Evolutionary conservation across 2,888 invertebrate species (phyloP).

Genomic region (Lordiphosa andalusiaca): DNA sequence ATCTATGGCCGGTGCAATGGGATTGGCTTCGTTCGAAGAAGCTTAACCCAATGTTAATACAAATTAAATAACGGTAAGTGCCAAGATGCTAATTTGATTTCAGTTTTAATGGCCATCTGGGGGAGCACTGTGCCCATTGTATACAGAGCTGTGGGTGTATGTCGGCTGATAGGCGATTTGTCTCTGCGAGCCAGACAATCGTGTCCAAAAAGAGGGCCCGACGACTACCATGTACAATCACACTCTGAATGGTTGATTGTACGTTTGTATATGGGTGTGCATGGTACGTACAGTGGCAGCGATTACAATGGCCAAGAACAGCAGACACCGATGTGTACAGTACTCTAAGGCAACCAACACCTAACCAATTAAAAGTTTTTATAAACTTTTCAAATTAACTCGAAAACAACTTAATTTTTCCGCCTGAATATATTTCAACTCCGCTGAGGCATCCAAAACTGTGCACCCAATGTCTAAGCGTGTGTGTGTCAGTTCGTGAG

Average conservation of each 20-base stretch:
- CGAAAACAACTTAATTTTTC: slow-evolving; percentile 60
- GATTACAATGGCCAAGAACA: slow-evolving; percentile 12
- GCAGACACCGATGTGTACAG: slow-evolving; percentile 16
- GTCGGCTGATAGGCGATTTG: too few relatives aligned
- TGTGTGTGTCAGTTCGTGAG: slow-evolving; percentile 11
- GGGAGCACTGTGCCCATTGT: too few relatives aligned
- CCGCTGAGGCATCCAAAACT: slow-evolving; percentile 35
- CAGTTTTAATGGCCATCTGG: too few relatives aligned
- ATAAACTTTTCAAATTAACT: slow-evolving; percentile 59
- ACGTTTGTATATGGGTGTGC: not conserved
- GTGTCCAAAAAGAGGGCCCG: too few relatives aligned
- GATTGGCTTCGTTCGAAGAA: too few relatives aligned
- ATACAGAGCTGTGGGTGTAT: too few relatives aligned
- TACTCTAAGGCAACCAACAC: slow-evolving; percentile 39
- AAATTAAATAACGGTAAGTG: too few relatives aligned
- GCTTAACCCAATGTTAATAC: too few relatives aligned
- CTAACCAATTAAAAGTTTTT: slow-evolving; percentile 62
- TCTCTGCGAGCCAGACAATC: too few relatives aligned
- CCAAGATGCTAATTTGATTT: too few relatives aligned
- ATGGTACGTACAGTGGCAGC: slow-evolving; percentile 1
- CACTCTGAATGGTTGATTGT: not conserved
- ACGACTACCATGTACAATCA: too few relatives aligned
- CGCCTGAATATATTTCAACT: slow-evolving; percentile 37
- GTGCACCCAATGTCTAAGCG: slow-evolving; percentile 18
- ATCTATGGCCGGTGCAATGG: too few relatives aligned